Conservation (phyloP, 2,888 invertebrate species). For the Arrhopalites spinosus region DNA sequence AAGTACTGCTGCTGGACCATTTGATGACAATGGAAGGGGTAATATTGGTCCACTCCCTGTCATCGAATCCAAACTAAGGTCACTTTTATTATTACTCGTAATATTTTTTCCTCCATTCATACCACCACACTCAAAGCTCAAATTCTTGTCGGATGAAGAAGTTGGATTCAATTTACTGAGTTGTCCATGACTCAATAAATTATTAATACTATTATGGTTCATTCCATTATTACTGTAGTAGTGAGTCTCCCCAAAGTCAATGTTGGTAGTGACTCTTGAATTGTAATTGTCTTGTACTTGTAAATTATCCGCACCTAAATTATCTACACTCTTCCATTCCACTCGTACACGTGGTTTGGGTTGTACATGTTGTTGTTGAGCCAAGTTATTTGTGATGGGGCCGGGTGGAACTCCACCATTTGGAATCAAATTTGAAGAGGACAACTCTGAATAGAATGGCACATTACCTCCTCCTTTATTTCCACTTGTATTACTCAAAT, state of each 20-base stretch:
- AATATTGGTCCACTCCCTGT: no score
- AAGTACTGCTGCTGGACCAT: no score
- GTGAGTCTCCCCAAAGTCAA: conserved; percentile 46
- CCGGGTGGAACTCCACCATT: not conserved
- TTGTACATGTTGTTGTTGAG: conserved; percentile 8
- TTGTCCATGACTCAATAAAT: conserved; percentile 22
- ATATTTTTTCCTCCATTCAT: not conserved
- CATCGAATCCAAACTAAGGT: conserved; percentile 28
- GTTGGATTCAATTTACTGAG: conserved; percentile 24
- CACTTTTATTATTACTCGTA: conserved; percentile 32
- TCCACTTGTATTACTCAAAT: conserved; percentile 25
- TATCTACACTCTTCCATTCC: conserved; percentile 56
- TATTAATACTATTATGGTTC: conserved; percentile 1
- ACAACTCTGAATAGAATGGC: conserved; percentile 31
- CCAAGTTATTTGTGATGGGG: conserved; percentile 25
- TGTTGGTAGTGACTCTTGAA: conserved; percentile 46
- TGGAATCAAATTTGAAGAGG: conserved; percentile 13
- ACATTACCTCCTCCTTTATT: not conserved
- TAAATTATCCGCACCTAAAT: conserved; percentile 54
- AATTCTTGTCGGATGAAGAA: conserved; percentile 14
- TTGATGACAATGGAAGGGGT: no score
- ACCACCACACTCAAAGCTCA: conserved; percentile 13
- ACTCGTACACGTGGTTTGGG: conserved; percentile 42
- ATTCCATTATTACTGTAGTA: conserved; percentile 23
- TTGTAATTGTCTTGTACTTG: conserved; percentile 42